Evolutionary conservation across 2,113 vertebrate species (phyloP).

Genomic region (Epinephelus moara): DNA sequence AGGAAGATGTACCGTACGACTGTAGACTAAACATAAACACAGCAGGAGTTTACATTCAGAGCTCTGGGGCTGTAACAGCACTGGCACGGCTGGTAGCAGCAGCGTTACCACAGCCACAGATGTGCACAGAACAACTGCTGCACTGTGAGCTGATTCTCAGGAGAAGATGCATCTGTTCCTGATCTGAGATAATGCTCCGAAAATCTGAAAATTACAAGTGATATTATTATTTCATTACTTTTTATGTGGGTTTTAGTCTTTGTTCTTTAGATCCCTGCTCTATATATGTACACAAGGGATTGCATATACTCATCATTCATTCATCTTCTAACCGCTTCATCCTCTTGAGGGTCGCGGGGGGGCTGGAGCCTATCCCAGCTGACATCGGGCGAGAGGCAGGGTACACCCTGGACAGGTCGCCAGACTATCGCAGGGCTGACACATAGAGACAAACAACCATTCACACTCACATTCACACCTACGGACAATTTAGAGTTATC

Average conservation of each 20-base stretch:
- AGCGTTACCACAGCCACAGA: constrained; percentile 41
- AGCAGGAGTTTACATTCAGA: constrained; percentile 53
- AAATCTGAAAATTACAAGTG: constrained; percentile 52
- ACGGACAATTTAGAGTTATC: no score
- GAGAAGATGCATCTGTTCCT: constrained; percentile 50
- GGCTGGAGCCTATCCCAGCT: no score
- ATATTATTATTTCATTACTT: constrained; percentile 26
- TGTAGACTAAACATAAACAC: constrained; percentile 72
- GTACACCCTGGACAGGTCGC: no score
- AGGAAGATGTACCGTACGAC: constrained; percentile 36
- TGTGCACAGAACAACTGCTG: constrained; percentile 20
- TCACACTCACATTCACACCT: no score
- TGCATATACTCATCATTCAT: no score
- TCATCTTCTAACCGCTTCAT: no score
- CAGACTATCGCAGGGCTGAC: no score
- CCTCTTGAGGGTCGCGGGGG: no score
- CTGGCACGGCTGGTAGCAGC: constrained; percentile 40
- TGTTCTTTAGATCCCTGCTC: constrained; percentile 6
- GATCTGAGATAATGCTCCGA: constrained; percentile 34
- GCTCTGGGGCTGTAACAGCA: constrained; percentile 22
- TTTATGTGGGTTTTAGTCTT: constrained; percentile 40
- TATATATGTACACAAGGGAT: not conserved
- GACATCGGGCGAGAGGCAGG: no score
- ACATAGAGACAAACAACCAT: no score
- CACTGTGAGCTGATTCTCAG: not conserved